A percentile compares a stretch with the other conserved stretches of the same genome.
Conservation (phyloP, 2,113 vertebrate genomes). For the Fulmarus glacialis region DNA sequence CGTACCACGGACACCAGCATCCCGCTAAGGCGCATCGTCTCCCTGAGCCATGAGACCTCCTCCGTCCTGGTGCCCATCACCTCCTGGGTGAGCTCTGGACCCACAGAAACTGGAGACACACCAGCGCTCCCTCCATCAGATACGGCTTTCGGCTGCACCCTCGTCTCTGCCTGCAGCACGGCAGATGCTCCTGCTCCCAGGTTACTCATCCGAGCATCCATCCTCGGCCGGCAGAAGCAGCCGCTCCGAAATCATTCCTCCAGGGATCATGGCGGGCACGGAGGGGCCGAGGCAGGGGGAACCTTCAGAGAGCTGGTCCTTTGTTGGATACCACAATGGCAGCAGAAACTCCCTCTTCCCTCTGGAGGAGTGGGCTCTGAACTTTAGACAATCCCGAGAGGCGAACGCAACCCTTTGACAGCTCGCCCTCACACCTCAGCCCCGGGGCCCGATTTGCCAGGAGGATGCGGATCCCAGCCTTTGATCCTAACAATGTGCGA, state of each 20-base stretch:
- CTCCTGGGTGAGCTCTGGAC: not conserved
- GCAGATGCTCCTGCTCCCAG: not conserved
- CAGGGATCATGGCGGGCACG: fast-evolving
- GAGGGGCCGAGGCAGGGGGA: fast-evolving
- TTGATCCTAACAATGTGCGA: fast-evolving
- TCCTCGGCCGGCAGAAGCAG: not conserved
- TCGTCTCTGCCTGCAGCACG: fast-evolving
- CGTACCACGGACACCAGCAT: not conserved
- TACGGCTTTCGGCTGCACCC: fast-evolving
- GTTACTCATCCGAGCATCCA: not conserved
- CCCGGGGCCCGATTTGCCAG: fast-evolving
- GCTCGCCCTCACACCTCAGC: not conserved
- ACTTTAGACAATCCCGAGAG: not conserved
- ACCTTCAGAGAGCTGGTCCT: fast-evolving
- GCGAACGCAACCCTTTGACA: not conserved
- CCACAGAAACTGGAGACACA: not conserved
- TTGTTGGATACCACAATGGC: not conserved
- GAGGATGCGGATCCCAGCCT: not conserved
- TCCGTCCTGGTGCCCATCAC: fast-evolving
- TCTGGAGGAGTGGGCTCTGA: not conserved
- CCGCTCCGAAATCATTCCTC: fast-evolving
- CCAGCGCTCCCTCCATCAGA: not conserved
- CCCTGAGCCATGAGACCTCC: fast-evolving
- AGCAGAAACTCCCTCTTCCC: not conserved
- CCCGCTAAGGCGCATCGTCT: fast-evolving